phyloP scores from a whole-genome alignment of 2,797 vertebrate species.

The Eidolon dupreanum region DNA sequence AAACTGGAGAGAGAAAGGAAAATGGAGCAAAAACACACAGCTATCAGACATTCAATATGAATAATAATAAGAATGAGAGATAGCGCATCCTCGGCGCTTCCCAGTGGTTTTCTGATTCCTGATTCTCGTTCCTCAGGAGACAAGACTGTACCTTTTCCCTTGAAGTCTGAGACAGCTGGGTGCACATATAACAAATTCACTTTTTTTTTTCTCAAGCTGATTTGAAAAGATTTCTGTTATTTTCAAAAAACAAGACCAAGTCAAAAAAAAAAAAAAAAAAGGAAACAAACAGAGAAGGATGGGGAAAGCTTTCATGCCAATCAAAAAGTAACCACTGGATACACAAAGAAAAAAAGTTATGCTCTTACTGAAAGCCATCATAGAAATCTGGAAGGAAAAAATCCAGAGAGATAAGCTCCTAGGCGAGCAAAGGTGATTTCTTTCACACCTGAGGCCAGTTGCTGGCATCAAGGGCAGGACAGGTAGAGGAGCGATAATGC shows the following conservation, averaged over 20 bases:
- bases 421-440: neutral
- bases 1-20: neutral
- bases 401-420: neutral
- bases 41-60: neutral
- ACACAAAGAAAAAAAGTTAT: neutral
- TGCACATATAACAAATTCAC: neutral
- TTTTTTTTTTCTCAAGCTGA: neutral
- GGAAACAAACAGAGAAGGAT: neutral
- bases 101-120: neutral
- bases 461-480: neutral
- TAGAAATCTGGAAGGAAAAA: neutral
- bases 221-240: neutral
- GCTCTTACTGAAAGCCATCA: neutral
- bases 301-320: neutral
- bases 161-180: neutral
- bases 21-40: neutral
- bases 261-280: neutral
- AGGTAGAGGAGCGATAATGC: fast-evolving
- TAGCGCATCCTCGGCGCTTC: neutral
- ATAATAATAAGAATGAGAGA: neutral
- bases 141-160: neutral
- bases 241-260: neutral
- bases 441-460: neutral
- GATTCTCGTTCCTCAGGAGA: neutral
- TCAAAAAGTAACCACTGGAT: neutral